phyloP scores from a whole-genome alignment of 2,797 vertebrate genomes.

The Distichodus sexfasciatus region DNA sequence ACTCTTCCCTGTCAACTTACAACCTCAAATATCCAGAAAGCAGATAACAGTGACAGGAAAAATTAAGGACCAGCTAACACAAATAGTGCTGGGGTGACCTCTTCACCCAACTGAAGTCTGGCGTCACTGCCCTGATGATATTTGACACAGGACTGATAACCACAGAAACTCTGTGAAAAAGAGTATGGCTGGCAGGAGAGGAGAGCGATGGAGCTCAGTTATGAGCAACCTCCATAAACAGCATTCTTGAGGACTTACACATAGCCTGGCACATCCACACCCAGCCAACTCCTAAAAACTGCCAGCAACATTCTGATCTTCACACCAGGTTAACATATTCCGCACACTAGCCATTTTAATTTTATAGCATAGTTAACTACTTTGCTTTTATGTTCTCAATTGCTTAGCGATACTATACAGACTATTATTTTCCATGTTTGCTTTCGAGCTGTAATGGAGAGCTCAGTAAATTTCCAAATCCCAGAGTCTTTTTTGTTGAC shows the following conservation, averaged over 20 bases:
- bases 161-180: background rate
- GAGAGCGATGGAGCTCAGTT: conserved; percentile 46
- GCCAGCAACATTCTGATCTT: conserved; percentile 1
- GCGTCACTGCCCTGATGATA: background rate
- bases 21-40: background rate
- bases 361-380: background rate
- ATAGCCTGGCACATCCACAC: conserved; percentile 48
- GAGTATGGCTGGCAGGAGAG: background rate
- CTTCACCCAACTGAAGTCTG: background rate
- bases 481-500: too few relatives aligned
- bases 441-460: too few relatives aligned
- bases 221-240: conserved; percentile 63
- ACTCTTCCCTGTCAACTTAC: background rate
- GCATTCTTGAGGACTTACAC: conserved; percentile 63
- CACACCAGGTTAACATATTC: conserved; percentile 14
- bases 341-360: background rate
- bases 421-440: too few relatives aligned
- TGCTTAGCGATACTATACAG: too few relatives aligned
- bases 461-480: too few relatives aligned
- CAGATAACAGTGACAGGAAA: background rate
- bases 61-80: background rate
- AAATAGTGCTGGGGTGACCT: background rate
- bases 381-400: too few relatives aligned
- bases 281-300: conserved; percentile 2
- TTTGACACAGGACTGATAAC: conserved; percentile 13